Evolutionary conservation across 2,888 invertebrate genomes (phyloP), one percentile per base, ranked within the genome.

Genomic region (Troides aeacus): DNA sequence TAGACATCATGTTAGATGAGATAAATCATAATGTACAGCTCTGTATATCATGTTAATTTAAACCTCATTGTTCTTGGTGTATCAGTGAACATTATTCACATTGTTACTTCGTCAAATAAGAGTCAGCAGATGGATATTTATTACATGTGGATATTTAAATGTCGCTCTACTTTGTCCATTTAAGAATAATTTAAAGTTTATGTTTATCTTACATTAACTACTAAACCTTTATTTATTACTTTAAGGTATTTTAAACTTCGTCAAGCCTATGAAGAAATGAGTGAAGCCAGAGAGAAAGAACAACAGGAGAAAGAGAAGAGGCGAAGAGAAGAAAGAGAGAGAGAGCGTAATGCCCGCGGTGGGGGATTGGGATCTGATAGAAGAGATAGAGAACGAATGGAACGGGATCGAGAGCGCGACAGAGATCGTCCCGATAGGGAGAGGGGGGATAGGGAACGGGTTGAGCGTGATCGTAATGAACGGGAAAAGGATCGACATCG

Each of bases 251-350:
- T 95, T 70, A 94, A 95, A 80, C 86, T 96, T 69, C 95, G 95
- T 67, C 94, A 94, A 81, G 95, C 95, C 0, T 94, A 95, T 24
- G 94, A 95, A 66, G 95, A 95, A 82, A 94, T 95, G 87, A 93
- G 93, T 59, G 90, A 93, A 59, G 89, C 93, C 12, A 93, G 95
- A 0, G 94, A 95, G 74, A 93, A 93, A 70, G 94, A 94, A 64
- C 93, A 94, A 62, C 95, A 95, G 74, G 93, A 93, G 75, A 94
- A 94, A 76, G 92, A 93, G 76, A 85, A 82, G 61, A 86, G 82
- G 67, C 87, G 92, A 1, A 83, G 92, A 0, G 93, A 93, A 64
- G 93, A 92, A n/a, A 81, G 89, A 66, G 91, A 92, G 21, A 84
- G 83, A 24, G 90, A 91, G 64, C 82, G 93, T 36, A 80, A 71